Conservation (phyloP, 2,888 invertebrate genomes). For the Sesia apiformis region DNA sequence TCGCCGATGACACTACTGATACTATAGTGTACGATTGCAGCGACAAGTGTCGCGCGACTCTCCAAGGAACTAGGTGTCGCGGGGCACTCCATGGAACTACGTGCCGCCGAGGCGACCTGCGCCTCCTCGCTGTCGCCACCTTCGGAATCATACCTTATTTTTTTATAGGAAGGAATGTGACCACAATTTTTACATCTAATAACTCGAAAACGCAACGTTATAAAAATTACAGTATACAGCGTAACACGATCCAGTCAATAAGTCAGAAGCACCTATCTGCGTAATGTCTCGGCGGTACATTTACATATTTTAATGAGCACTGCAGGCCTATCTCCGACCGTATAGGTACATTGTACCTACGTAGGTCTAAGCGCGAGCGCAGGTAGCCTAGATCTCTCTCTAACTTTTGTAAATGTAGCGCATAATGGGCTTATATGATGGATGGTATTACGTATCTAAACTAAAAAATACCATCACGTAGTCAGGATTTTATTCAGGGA, state of each 20-base stretch:
- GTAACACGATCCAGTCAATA: slow-evolving; percentile 50
- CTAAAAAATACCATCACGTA: too few species aligned
- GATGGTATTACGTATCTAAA: too few species aligned
- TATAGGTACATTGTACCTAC: neutral
- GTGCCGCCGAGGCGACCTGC: neutral
- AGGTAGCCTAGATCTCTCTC: slow-evolving; percentile 7
- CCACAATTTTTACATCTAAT: neutral
- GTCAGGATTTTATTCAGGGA: too few species aligned
- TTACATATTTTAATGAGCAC: slow-evolving; percentile 74
- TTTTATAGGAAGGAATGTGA: neutral
- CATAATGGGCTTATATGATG: too few species aligned
- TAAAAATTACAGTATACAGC: slow-evolving; percentile 12
- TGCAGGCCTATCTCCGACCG: slow-evolving; percentile 46
- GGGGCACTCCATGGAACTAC: too few species aligned
- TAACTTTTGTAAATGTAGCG: neutral
- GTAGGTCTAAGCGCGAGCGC: slow-evolving; percentile 8
- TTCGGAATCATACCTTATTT: neutral
- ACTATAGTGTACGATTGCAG: too few species aligned
- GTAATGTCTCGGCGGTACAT: slow-evolving; percentile 66
- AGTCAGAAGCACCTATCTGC: slow-evolving; percentile 71
- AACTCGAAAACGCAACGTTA: neutral
- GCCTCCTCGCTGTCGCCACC: neutral
- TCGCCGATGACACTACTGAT: too few species aligned
- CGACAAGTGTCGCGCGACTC: too few species aligned
- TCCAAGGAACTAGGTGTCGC: too few species aligned